Evolutionary conservation across 2,888 invertebrate genomes (phyloP).

Genomic region (Lepidochitona cinerea): DNA sequence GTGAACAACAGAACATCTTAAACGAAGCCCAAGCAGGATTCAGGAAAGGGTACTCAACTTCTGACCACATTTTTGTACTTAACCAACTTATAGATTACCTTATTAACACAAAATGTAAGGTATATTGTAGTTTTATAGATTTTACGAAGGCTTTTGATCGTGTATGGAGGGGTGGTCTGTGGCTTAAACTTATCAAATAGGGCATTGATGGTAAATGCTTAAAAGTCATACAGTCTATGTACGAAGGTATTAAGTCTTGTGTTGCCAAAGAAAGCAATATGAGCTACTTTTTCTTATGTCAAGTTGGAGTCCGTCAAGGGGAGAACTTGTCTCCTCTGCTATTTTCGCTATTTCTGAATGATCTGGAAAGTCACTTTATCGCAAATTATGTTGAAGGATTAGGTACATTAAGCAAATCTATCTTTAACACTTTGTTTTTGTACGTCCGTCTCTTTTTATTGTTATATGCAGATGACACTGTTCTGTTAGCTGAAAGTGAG

Average conservation of each 20-base stretch:
- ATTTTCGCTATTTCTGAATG: not conserved
- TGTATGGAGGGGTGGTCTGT: conserved; percentile 2
- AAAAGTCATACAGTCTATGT: not conserved
- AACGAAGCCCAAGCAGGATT: not conserved
- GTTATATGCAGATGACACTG: conserved; percentile 11
- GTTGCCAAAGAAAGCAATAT: not conserved
- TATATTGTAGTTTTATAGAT: not conserved
- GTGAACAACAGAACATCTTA: not conserved
- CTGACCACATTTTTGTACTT: not conserved
- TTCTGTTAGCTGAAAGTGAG: not conserved
- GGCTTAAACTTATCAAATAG: not conserved
- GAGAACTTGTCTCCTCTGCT: not conserved
- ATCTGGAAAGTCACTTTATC: not conserved
- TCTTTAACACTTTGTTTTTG: not conserved
- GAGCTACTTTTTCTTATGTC: not conserved
- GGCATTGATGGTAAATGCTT: not conserved
- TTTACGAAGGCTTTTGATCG: conserved; percentile 1
- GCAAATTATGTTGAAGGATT: not conserved
- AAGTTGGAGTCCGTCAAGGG: not conserved
- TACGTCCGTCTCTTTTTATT: not conserved
- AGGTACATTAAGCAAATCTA: not conserved
- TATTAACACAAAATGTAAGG: not conserved
- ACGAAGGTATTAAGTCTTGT: not conserved
- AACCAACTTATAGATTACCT: not conserved
- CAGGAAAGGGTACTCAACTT: not conserved